Evolutionary conservation across 2,888 invertebrate species (phyloP).

Genomic region (Diaphora mendica): DNA sequence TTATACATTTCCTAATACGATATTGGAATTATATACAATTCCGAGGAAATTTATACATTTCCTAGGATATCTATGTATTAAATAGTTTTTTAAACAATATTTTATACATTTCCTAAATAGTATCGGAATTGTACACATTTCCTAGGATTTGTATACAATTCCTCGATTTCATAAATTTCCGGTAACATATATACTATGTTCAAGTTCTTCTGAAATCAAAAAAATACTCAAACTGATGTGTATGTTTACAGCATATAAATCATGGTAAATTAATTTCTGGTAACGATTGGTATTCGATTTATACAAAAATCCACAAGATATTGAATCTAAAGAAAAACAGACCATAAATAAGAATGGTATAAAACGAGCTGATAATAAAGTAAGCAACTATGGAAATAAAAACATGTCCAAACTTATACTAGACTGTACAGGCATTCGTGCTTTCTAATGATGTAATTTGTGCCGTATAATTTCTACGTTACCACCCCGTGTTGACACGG

Average conservation of each 20-base stretch:
- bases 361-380: not conserved
- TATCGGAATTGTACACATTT: too few relatives aligned
- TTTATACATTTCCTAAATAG: too few relatives aligned
- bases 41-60: too few relatives aligned
- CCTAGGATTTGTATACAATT: too few relatives aligned
- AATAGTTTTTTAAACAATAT: too few relatives aligned
- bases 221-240: not conserved
- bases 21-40: too few relatives aligned
- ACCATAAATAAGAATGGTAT: not conserved
- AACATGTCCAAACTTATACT: constrained; percentile 25
- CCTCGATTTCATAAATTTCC: too few relatives aligned
- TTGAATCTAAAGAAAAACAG: not conserved
- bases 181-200: too few relatives aligned
- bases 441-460: constrained; percentile 78
- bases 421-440: constrained; percentile 58
- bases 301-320: not conserved
- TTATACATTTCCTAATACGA: too few relatives aligned
- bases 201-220: not conserved
- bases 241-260: not conserved
- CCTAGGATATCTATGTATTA: too few relatives aligned
- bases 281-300: not conserved
- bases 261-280: not conserved
- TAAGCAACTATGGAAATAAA: constrained; percentile 25
- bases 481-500: constrained; percentile 60
- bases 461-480: constrained; percentile 76